Percentiles rank a stretch among this genome's conserved stretches.
These are phyloP conservation scores for Catocala nupta DNA, from an alignment of 2,888 invertebrate genomes.

Conservation along the genomic window DNA sequence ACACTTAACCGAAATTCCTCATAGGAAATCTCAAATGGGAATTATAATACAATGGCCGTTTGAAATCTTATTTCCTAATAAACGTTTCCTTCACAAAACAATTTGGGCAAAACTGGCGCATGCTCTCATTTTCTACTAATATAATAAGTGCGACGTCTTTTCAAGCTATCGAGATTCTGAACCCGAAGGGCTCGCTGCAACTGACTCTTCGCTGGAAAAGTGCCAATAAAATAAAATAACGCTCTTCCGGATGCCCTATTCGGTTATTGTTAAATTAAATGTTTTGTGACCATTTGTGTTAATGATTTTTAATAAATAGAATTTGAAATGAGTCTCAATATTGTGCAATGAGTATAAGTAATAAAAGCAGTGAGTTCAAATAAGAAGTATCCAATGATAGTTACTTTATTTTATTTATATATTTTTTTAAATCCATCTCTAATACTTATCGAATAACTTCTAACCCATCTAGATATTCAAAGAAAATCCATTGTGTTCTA, in stretches of 20 bases:
- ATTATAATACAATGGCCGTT: neutral
- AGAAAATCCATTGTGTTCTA: neutral
- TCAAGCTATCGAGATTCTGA: conserved; percentile 60
- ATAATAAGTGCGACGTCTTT: conserved; percentile 56
- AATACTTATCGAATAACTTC: too few species aligned
- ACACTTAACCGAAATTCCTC: neutral
- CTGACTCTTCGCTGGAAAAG: conserved; percentile 63
- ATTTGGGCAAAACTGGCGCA: conserved; percentile 20
- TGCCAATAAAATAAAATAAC: conserved; percentile 73
- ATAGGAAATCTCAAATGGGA: neutral
- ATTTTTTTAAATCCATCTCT: too few species aligned
- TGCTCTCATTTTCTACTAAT: conserved; percentile 51
- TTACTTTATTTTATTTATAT: too few species aligned
- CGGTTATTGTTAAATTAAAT: conserved; percentile 53
- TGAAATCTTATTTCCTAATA: conserved; percentile 6
- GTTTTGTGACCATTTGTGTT: conserved; percentile 27
- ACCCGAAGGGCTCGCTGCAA: conserved; percentile 61
- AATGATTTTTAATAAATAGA: neutral
- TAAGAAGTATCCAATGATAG: too few species aligned
- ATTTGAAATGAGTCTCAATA: too few species aligned
- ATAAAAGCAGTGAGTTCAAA: too few species aligned
- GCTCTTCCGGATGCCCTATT: conserved; percentile 57
- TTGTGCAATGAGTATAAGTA: too few species aligned
- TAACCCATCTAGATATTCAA: neutral
- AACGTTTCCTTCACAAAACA: conserved; percentile 15